These are phyloP conservation scores for Antigone vipio DNA, from an alignment of 2,113 vertebrate species.

Conservation along the genomic window DNA sequence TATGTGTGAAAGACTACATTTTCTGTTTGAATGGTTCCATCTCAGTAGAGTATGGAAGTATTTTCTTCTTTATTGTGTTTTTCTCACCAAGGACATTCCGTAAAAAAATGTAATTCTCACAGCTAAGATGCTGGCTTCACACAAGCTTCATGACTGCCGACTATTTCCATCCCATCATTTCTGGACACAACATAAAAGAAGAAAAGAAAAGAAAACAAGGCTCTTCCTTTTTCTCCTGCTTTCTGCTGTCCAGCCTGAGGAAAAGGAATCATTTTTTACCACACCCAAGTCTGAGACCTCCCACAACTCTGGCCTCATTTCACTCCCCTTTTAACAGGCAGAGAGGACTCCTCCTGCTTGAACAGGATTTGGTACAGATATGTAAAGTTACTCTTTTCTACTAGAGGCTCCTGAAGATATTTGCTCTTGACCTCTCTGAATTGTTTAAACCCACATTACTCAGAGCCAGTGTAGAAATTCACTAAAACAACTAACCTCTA, in stretches of 20 bases:
- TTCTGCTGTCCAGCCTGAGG: not conserved
- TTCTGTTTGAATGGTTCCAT: not conserved
- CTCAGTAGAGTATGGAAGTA: not conserved
- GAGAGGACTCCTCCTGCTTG: not conserved
- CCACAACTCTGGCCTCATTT: not conserved
- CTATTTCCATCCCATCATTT: not conserved
- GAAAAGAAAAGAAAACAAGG: not conserved
- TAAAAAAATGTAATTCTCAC: not conserved
- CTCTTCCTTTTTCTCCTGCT: not conserved
- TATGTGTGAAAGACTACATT: not conserved
- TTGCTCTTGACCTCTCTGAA: not conserved
- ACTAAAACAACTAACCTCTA: not conserved
- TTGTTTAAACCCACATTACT: not conserved
- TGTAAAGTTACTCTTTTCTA: not conserved
- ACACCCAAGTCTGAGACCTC: rapidly evolving
- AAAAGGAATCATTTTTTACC: not conserved
- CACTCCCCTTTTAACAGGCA: not conserved
- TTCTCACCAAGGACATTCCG: not conserved
- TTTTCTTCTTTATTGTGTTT: not conserved
- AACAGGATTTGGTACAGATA: not conserved
- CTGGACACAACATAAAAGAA: not conserved
- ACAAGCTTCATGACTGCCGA: not conserved
- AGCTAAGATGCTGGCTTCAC: not conserved
- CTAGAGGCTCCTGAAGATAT: not conserved
- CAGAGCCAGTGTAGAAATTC: not conserved